phyloP scores from a whole-genome alignment of 2,797 vertebrate genomes.

The Bufotes viridis region DNA sequence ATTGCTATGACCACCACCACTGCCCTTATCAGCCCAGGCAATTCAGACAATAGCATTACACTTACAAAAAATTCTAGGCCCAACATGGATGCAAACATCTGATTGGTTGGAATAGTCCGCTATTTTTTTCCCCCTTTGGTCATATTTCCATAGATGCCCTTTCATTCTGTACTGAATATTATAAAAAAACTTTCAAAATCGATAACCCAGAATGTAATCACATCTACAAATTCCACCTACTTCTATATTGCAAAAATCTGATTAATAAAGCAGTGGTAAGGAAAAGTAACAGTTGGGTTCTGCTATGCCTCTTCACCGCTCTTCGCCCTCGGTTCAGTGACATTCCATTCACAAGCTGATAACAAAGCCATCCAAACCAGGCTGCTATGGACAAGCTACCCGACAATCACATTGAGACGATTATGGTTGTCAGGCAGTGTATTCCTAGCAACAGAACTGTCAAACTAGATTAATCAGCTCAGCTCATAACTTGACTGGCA shows the following conservation, averaged over 20 bases:
- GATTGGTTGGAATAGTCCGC: not conserved
- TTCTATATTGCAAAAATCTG: not conserved
- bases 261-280: not conserved
- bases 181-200: not conserved
- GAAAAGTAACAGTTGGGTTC: not conserved
- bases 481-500: too few species aligned
- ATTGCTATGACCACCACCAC: not conserved
- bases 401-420: too few species aligned
- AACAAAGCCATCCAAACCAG: too few species aligned
- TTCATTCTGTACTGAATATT: too few species aligned
- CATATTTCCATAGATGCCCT: not conserved
- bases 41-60: too few species aligned
- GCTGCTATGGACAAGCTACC: too few species aligned
- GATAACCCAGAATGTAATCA: not conserved
- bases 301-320: not conserved
- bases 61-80: not conserved
- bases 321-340: too few species aligned
- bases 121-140: not conserved
- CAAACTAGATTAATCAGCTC: too few species aligned
- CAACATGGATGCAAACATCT: not conserved
- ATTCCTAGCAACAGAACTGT: too few species aligned
- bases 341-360: too few species aligned
- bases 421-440: too few species aligned
- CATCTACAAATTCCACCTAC: too few species aligned
- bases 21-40: not conserved